Evolutionary conservation across 30 jellyfish, hydroid and myxozoan species (phyloP), one percentile per base, ranked within the genome.

Genomic region (Aurelia sp.): DNA sequence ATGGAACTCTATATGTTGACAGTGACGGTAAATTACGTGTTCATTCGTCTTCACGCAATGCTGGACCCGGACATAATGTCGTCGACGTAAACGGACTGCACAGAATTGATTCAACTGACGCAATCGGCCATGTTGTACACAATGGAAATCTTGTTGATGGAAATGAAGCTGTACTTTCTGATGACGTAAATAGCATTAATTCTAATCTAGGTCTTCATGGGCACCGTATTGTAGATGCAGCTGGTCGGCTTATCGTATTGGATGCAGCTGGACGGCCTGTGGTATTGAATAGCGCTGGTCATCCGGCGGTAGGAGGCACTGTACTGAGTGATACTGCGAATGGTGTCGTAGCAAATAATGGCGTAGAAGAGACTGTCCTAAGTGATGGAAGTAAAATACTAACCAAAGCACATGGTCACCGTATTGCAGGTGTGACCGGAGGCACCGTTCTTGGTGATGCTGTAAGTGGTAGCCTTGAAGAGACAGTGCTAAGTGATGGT

Each of bases 71-170:
- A 27, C 69, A 44, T 1, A 74, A 52, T 12, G 85, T 57, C 44
- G 74, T 74, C 40, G 74, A 74, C 73, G 62, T 57, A 33, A 74
- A 74, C 20, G 85, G 74, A 50, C 61, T 55, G 6, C 85, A 74
- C 41, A 23, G 44, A 58, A 58, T 57, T 52, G 85, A 53, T 8
- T 11, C 85, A 55, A 76, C 23, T 62, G 86, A 44, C 21, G 86
- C 74, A 18, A 48, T 76, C 40, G 86, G 86, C 35, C 86, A 76
- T 35, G 86, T 76, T 59, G 41, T 76, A 13, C 62, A 63, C 60
- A 76, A 76, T 33, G 86, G 86, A 7, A 76, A 76, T 20, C 66
- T 59, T 27, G 73, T 76, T 4, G 86, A 76, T 41, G 76, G 76
- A 30, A 41, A 69, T 69, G 80, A 41, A 37, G 65, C 31, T 15